Evolutionary conservation across 2,888 invertebrate species (phyloP), one percentile per base, ranked within the genome.

Genomic region (Agrilus cyanescens): DNA sequence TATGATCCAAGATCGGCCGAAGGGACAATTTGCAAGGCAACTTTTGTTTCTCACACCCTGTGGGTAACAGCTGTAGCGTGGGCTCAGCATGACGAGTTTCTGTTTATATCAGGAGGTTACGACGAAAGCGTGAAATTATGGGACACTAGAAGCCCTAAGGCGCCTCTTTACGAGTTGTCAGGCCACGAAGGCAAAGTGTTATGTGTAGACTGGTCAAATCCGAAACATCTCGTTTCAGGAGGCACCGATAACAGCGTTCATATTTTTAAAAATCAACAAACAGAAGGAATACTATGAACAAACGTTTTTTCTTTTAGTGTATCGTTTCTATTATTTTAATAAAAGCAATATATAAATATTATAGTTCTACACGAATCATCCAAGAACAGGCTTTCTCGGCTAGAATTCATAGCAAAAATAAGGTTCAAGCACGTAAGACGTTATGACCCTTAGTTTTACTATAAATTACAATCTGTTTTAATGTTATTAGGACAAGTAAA

Each of bases 141-240:
- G 98, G 97, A 98, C 66, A 82, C 82, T 4, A 76, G 95, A 62
- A 91, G 94, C 62, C 84, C 91, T 0, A 85, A 86, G 59, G 88
- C 90, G 0, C 87, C 96, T 0, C 70, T 98, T 0, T 98, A 85
- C 63, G 91, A 97, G 62, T 70, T 98, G 54, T 77, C 81, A 41
- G 96, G 96, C 0, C 97, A 97, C 62, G 85, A 89, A 57, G 95
- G 94, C 58, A 93, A 90, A 66, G 85, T 93, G 5, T 71, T 98
- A 39, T 85, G 87, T 62, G 88, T 90, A 52, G 90, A 95, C 68
- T 98, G 97, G 96, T 83, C 90, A 2, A 82, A 87, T 66, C 81
- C 85, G 0, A 73, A 83, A 40, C 76, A 83, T 40, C 79, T 98
- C 49, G 75, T 94, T 46, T 95, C 94, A 45, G 97, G 96, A 29